Base-by-base conservation (phyloP, 2,113 vertebrate species). In the Carollia perspicillata region DNA sequence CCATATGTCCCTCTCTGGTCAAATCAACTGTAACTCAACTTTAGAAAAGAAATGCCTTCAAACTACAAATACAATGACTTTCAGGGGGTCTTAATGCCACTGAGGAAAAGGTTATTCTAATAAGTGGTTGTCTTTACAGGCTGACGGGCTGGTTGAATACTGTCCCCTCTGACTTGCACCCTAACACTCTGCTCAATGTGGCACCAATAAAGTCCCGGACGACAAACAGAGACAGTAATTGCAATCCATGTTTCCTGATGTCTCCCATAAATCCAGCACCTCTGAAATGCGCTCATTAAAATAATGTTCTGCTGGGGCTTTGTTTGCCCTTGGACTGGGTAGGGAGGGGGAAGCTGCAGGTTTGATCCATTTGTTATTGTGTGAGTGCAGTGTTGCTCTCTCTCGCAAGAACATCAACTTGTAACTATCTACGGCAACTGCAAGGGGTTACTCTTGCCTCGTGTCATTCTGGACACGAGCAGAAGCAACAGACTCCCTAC, bases 21-120 rank as follows among this genome's bases (percentile, higher is more conserved):
- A 60, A 60, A 96, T 98, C 94, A 98, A 98, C 98, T 69, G 98
- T 98, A 99, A 99, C 98, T 99, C 99, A 98, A 99, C 99, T 98
- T 99, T 97, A 97, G 98, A 98, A 98, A 97, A 97, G 98, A 98
- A 98, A 97, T 98, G 97, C 98, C 98, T 97, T 98, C 98, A 98
- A 99, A 98, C 97, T 98, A 95, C 98, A 99, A 98, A 98, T 98
- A 98, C 98, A 98, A 98, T 94, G 97, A 95, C 97, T 98, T 98
- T 98, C 98, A 98, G 98, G 97, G 97, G 97, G 98, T 98, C 97
- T 98, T 80, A 97, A 96, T 75, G 94, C 83, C 95, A 97, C 92
- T 58, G 30, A 97, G 89, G 90, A 92, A 14, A 92, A 14, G 79
- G 94, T 90, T 51, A 74, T 86, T 97, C 94, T 95, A 96, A 75